Base-by-base conservation (phyloP, 2,888 invertebrate genomes). In the Axea sp. region DNA sequence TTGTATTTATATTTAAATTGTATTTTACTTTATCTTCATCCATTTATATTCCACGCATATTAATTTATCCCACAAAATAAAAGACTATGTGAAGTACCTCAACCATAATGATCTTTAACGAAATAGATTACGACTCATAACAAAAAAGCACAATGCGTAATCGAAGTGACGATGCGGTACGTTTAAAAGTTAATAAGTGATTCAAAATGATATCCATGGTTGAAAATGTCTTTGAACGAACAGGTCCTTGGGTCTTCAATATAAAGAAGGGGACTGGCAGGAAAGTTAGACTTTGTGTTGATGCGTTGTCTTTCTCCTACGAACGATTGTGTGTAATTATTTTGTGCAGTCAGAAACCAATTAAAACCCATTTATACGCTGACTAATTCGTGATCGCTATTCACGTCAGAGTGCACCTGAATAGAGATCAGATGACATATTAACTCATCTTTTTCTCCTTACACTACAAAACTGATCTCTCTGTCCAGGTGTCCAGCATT, bases 371-470 rank as follows among this genome's bases (percentile, higher is more conserved):
- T 83, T 85, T 84, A 83, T 81, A 81, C 80, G 77, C 77, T 79
- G 81, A 77, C 82, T 83, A 83, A 83, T 82, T 82, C 81, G 81
- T 79, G 79, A 84, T 85, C 80, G 79, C 82, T 80, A 81, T 83
- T 81, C 80, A 80, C 72, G 81, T 81, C 79, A 78, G 76, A 73
- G 59, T 69, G 71, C 65, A 67, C 59, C 73, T 81, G 81, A 83
- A 83, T 82, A 77, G 81, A 77, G 78, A 80, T 80, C 74, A 81
- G 81, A 86, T 86, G 86, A 86, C 82, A 83, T 84, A 86, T 86
- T 85, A 85, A 82, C 83, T 84, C 84, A 83, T 85, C 84, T 86
- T 86, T 86, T 84, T 86, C 85, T 84, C 80, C 80, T 78, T 80
- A 84, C 84, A 86, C 84, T 84, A 75, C 78, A 75, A 81, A 77